These are phyloP conservation scores for Platalea minor DNA, from an alignment of 2,797 vertebrate genomes.

Conservation along the genomic window DNA sequence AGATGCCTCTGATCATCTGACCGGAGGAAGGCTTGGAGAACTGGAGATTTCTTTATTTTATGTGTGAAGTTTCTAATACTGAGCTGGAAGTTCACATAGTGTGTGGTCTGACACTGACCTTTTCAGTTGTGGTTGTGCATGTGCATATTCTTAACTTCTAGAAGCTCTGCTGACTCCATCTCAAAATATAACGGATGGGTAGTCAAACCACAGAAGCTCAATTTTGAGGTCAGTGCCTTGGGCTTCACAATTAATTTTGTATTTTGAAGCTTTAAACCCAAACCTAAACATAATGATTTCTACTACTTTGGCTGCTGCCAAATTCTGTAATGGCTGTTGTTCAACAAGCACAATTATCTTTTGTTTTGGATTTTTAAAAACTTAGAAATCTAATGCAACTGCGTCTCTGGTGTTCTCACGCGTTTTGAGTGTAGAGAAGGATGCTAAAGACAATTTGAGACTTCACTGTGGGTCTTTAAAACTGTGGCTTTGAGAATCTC, in stretches of 20 bases:
- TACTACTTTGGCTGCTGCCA: constrained; percentile 37
- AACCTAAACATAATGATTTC: constrained; percentile 48
- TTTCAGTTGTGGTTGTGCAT: constrained; percentile 6
- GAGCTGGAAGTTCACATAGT: not conserved
- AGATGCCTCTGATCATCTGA: not conserved
- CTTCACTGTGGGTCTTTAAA: not conserved
- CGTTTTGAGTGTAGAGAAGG: not conserved
- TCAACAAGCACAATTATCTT: constrained; percentile 62
- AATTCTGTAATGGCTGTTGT: constrained; percentile 56
- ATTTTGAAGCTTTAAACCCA: constrained; percentile 46
- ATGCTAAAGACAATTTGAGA: not conserved
- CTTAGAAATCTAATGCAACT: constrained; percentile 6
- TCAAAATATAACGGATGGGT: constrained; percentile 33
- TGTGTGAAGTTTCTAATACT: not conserved
- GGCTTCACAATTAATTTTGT: constrained; percentile 40
- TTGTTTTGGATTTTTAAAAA: constrained; percentile 32
- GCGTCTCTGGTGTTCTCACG: not conserved
- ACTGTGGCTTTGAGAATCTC: not conserved
- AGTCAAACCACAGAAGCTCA: constrained; percentile 53
- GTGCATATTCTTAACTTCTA: not conserved
- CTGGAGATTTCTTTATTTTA: not conserved
- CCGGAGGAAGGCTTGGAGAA: not conserved
- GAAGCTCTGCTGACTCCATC: constrained; percentile 16
- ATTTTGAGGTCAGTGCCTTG: constrained; percentile 46
- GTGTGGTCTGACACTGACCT: not conserved